Evolutionary conservation across 2,797 vertebrate species (phyloP), one percentile per base, ranked within the genome.

Genomic region (Limosa lapponica): DNA sequence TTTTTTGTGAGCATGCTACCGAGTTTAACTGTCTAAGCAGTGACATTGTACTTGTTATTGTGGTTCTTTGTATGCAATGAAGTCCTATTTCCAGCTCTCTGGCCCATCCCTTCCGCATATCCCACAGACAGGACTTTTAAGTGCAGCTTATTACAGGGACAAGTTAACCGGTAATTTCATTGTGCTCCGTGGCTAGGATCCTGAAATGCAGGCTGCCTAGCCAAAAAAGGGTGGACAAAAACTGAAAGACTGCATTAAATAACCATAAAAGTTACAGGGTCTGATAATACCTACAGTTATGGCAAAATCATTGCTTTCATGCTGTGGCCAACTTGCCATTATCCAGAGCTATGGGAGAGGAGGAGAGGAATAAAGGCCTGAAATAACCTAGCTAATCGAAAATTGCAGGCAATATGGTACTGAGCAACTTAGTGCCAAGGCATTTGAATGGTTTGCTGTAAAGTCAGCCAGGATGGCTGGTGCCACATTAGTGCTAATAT

Each of bases 301-400:
- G 81, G 88, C 81, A 95, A 95, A 92, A 82, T 85, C 81, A 51
- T 16, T 84, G 92, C 74, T 96, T 95, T 95, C 57, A 55, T 82
- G 65, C 70, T 74, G 89, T 64, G 41, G 86, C 74, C 17, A 96
- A 7, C 81, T 96, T 85, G 73, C 77, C 73, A 73, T 91, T 85
- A 80, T 43, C 59, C 73, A 66, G 71, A 92, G 78, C 78, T 54
- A 72, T 0, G 1, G 70, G 58, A 94, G 78, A 84, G 58, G 75
- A 91, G 79, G 73, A 62, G n/a, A 52, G n/a, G 58, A 73, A 82
- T 34, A 89, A 87, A 77, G 41, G 48, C 62, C 88, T 89, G 78
- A 89, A 97, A 93, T 89, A 92, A 94, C 64, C 36, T 16, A 77
- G 67, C 54, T 94, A 94, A 94, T 93, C 90, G 83, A 87, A 92